phyloP scores from a whole-genome alignment of 2,888 invertebrate genomes.

The Drosophila kambysellisi region DNA sequence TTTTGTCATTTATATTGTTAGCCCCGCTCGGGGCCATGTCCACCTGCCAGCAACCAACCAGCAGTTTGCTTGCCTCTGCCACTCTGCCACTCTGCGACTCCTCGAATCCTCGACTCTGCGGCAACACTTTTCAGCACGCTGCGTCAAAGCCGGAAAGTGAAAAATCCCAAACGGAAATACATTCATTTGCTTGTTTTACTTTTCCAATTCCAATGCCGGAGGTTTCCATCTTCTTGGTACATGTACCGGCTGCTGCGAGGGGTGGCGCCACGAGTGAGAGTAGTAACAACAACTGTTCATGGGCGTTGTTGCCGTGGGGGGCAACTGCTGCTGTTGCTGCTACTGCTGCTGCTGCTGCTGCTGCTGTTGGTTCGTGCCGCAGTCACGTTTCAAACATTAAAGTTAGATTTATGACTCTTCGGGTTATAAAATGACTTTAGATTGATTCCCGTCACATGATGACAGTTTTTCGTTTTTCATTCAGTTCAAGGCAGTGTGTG shows the following conservation, averaged over 20 bases:
- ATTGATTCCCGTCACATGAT: slow-evolving; percentile 84
- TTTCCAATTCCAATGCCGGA: slow-evolving; percentile 74
- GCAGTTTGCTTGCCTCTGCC: neutral
- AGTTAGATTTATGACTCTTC: slow-evolving; percentile 84
- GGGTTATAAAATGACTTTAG: slow-evolving; percentile 84
- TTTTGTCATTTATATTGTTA: slow-evolving; percentile 76
- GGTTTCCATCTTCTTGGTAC: slow-evolving; percentile 46
- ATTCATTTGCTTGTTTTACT: slow-evolving; percentile 82
- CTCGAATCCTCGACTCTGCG: slow-evolving; percentile 32
- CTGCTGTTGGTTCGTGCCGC: slow-evolving; percentile 66
- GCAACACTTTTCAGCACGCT: slow-evolving; percentile 63
- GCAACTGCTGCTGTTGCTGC: slow-evolving; percentile 14
- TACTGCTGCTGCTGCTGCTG: slow-evolving; percentile 19
- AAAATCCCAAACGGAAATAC: slow-evolving; percentile 82
- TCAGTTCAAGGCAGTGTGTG: slow-evolving; percentile 48
- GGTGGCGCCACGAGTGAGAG: neutral
- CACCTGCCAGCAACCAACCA: slow-evolving; percentile 30
- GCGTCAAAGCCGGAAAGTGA: slow-evolving; percentile 78
- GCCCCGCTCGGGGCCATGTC: slow-evolving; percentile 25
- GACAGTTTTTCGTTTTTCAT: slow-evolving; percentile 78
- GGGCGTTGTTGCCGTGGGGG: slow-evolving; percentile 33
- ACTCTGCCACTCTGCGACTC: slow-evolving; percentile 32
- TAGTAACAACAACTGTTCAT: slow-evolving; percentile 35
- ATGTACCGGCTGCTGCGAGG: slow-evolving; percentile 5
- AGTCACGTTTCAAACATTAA: slow-evolving; percentile 83